These are phyloP conservation scores for Clavelina lepadiformis DNA, from an alignment of 23 tunicate genomes.

Conservation along the genomic window DNA sequence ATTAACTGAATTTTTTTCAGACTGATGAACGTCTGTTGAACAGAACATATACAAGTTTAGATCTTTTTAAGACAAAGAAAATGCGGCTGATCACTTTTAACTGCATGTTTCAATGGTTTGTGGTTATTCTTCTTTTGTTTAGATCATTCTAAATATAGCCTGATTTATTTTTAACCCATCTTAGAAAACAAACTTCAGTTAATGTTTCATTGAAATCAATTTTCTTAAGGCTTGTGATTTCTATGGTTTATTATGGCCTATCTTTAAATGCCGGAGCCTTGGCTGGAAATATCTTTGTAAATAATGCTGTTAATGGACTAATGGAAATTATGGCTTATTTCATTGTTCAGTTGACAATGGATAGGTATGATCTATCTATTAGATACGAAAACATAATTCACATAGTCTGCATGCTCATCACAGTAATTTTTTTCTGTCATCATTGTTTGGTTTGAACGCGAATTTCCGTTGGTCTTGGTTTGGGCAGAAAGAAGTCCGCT, in stretches of 20 bases:
- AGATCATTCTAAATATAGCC: too few species aligned
- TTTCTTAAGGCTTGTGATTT: slow-evolving; percentile 61
- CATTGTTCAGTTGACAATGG: slow-evolving; percentile 58
- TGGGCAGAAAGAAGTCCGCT: too few species aligned
- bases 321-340: slow-evolving; percentile 74
- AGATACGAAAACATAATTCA: too few species aligned
- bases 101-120: slow-evolving; percentile 83
- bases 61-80: slow-evolving; percentile 43
- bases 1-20: too few species aligned
- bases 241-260: slow-evolving; percentile 85
- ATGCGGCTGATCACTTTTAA: slow-evolving; percentile 81
- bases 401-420: too few species aligned
- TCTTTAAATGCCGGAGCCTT: slow-evolving; percentile 83
- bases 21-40: slow-evolving; percentile 10
- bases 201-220: too few species aligned
- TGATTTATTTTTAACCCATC: too few species aligned
- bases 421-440: too few species aligned
- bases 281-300: slow-evolving; percentile 68
- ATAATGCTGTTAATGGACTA: slow-evolving; percentile 77
- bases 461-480: too few species aligned
- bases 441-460: too few species aligned
- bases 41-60: slow-evolving; percentile 43
- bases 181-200: too few species aligned
- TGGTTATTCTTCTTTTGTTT: too few species aligned
- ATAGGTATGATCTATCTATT: slow-evolving; percentile 30